phyloP scores from a whole-genome alignment of 2,113 vertebrate genomes.

The Synchiropus splendidus region DNA sequence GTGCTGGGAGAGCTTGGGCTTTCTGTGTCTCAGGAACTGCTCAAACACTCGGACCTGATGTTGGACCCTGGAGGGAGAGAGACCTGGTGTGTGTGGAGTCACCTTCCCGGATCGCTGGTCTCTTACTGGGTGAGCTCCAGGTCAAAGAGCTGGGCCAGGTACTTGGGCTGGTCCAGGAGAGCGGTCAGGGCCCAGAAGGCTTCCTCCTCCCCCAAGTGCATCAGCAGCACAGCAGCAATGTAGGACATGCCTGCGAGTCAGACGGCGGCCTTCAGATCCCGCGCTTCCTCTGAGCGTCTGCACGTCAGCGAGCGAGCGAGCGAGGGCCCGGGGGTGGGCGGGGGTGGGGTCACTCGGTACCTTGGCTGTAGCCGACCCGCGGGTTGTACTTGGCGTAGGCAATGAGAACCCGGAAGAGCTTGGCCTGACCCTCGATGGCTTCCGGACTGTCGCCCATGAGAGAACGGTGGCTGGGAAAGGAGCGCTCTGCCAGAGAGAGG shows the following conservation, averaged over 20 bases:
- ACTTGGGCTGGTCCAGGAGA: constrained; percentile 58
- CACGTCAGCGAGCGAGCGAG: no score
- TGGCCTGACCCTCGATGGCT: constrained; percentile 67
- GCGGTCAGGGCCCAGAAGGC: constrained; percentile 65
- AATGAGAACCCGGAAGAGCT: constrained; percentile 64
- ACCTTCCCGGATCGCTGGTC: no score
- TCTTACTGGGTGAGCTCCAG: constrained; percentile 58
- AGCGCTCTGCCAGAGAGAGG: constrained; percentile 40
- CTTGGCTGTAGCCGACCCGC: constrained; percentile 64
- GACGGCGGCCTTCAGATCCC: no score
- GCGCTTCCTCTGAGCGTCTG: no score
- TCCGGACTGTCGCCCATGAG: constrained; percentile 66
- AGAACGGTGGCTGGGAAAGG: constrained; percentile 67
- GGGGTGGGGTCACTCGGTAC: no score
- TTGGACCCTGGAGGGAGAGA: constrained; percentile 54
- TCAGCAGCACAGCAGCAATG: constrained; percentile 66
- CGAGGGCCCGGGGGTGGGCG: no score
- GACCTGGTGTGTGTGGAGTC: no score
- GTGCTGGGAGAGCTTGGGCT: constrained; percentile 59
- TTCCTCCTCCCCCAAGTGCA: constrained; percentile 66
- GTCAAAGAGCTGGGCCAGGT: constrained; percentile 60
- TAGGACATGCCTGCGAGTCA: constrained; percentile 48
- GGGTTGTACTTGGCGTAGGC: constrained; percentile 61
- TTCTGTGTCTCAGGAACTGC: constrained; percentile 62
- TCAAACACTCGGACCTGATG: constrained; percentile 64